Evolutionary conservation across 2,797 vertebrate genomes (phyloP), one percentile per base, ranked within the genome.

Genomic region (Hoplostethus mediterraneus): DNA sequence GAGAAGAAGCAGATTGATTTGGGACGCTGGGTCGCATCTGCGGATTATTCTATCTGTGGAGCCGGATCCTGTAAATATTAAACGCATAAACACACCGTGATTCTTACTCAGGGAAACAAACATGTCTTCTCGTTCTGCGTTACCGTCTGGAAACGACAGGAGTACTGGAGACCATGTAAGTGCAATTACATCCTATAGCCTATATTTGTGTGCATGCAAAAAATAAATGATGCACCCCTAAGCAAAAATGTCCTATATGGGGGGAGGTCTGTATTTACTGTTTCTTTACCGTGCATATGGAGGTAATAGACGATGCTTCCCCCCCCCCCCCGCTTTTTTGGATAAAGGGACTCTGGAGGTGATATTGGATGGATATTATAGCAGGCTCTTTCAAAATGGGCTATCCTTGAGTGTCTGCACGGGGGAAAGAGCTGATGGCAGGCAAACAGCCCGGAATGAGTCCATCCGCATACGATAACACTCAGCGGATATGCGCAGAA

Each of bases 121-220:
- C 87, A 96, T 96, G 96, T 96, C 96, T 90, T 94, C 95, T 91
- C 95, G 96, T 71, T 95, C 96, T 84, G 95, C 96, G 82, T 94
- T 97, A 89, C 94, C 96, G 89, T 94, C 96, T 79, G 96, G 95
- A 77, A 96, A 95, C 93, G 96, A 97, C 90, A 95, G 96, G 90
- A 96, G 94, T 87, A 91, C 94, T 71, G 96, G 91, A 83, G 91
- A 97, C 80, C 90, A 96, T 93, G 96, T 96, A 96, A 96, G 96
- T 95, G 84, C 77, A 82, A 67, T 68, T 72, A 62, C 81, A 83
- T 77, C 53, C 71, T 74, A 58, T 71, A 75, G 66, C 73, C 77
- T 63, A 56, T 60, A 4, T 78, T 7, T 83, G 63, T 82, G 80
- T 83, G 74, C 79, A 71, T 88, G 84, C 77, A 73, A 5, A 69